A percentile compares a stretch with the other conserved stretches of the same genome.
Conservation (phyloP, 1,140 invertebrate species). For the Nasonia vitripennis region DNA sequence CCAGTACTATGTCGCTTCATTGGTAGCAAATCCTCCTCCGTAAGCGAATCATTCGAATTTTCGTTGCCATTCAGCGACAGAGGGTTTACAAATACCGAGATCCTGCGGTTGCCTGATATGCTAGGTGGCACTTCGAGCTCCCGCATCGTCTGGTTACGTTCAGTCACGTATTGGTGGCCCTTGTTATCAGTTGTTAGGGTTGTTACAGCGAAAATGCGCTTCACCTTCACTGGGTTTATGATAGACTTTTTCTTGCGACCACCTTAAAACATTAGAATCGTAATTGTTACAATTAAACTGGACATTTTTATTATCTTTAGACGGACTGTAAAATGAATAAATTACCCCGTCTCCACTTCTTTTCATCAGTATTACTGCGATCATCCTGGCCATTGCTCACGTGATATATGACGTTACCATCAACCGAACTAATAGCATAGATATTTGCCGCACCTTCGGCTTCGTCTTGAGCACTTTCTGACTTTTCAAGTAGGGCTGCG, state of each 20-base stretch:
- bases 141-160: slow-evolving; percentile 73
- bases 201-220: slow-evolving; percentile 74
- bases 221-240: slow-evolving; percentile 73
- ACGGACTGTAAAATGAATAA: neutral
- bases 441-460: slow-evolving; percentile 80
- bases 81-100: slow-evolving; percentile 78
- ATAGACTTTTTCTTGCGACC: slow-evolving; percentile 41
- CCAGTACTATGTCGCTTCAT: slow-evolving; percentile 57
- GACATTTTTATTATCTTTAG: neutral
- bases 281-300: neutral
- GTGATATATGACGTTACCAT: slow-evolving; percentile 91
- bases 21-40: slow-evolving; percentile 63
- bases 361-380: slow-evolving; percentile 60
- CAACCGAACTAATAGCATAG: slow-evolving; percentile 90
- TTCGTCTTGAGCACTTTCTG: slow-evolving; percentile 67
- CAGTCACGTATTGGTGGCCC: slow-evolving; percentile 73
- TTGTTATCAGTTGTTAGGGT: slow-evolving; percentile 71
- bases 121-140: slow-evolving; percentile 77
- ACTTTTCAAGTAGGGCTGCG: slow-evolving; percentile 67
- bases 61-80: slow-evolving; percentile 69
- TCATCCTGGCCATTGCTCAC: slow-evolving; percentile 77
- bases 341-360: slow-evolving; percentile 47
- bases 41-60: slow-evolving; percentile 67
- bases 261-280: slow-evolving; percentile 11
- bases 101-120: slow-evolving; percentile 73